These are phyloP conservation scores for Helicoverpa zea DNA, from an alignment of 1,140 invertebrate genomes.

Conservation along the genomic window DNA sequence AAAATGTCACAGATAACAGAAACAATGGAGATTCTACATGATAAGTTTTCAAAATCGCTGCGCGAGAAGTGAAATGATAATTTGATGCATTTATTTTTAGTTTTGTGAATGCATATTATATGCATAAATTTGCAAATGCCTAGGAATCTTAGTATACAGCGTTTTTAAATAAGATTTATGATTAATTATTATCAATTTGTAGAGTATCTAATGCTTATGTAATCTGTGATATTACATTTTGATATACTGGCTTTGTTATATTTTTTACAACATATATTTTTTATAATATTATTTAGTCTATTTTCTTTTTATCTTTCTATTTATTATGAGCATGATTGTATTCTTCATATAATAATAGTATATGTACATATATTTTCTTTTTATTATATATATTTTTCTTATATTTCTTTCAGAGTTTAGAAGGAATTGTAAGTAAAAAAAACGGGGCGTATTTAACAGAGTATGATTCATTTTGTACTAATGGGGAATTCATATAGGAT, in stretches of 20 bases:
- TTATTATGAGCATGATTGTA: background rate
- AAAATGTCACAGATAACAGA: too few species aligned
- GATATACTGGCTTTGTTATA: background rate
- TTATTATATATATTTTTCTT: background rate
- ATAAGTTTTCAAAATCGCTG: too few species aligned
- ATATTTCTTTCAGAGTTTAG: constrained; percentile 18
- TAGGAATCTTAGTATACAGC: too few species aligned
- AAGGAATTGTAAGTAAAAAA: constrained; percentile 17
- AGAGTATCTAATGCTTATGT: background rate
- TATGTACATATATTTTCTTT: background rate
- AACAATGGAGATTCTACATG: too few species aligned
- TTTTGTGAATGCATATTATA: too few species aligned
- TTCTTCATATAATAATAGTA: background rate
- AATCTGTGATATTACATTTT: background rate
- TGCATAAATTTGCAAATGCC: too few species aligned
- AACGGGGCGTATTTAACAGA: background rate
- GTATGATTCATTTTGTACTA: background rate
- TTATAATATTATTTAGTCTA: background rate
- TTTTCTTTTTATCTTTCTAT: background rate
- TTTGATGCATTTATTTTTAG: too few species aligned
- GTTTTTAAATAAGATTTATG: too few species aligned
- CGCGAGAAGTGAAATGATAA: too few species aligned
- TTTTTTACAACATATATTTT: background rate
- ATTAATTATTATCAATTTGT: background rate
- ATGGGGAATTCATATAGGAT: background rate